These are phyloP conservation scores for Pogonus chalceus DNA, from an alignment of 1,140 invertebrate species.

Conservation along the genomic window DNA sequence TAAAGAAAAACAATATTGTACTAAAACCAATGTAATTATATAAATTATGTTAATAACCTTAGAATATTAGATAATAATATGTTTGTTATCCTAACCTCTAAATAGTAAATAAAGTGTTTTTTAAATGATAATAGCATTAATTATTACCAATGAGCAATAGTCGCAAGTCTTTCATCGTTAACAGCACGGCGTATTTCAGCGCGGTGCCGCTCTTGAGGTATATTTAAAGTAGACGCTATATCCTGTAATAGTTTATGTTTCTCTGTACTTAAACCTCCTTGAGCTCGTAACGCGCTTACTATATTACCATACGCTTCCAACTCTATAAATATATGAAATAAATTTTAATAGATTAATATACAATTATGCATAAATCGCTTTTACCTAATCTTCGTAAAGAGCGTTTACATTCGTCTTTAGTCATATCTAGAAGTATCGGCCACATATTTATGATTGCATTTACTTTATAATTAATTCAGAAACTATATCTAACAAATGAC, in stretches of 20 bases:
- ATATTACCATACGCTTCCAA: slow-evolving; percentile 82
- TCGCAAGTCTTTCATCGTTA: slow-evolving; percentile 80
- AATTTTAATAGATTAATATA: slow-evolving; percentile 8
- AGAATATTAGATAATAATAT: no score
- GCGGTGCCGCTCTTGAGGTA: slow-evolving; percentile 78
- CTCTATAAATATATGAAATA: slow-evolving; percentile 50
- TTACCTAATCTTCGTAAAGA: slow-evolving; percentile 75
- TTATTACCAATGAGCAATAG: slow-evolving; percentile 77
- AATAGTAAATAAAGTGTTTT: background rate
- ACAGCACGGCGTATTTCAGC: slow-evolving; percentile 82
- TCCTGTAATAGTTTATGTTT: slow-evolving; percentile 78
- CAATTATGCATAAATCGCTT: slow-evolving; percentile 18
- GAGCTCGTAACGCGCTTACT: slow-evolving; percentile 81
- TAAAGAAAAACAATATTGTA: no score
- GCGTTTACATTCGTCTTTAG: slow-evolving; percentile 74
- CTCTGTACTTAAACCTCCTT: slow-evolving; percentile 73
- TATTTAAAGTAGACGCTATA: slow-evolving; percentile 69
- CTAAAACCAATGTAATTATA: no score
- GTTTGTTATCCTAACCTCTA: background rate
- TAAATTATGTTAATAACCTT: no score
- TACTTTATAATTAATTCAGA: background rate
- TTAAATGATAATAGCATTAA: background rate
- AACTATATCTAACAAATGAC: background rate
- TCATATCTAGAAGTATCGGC: slow-evolving; percentile 63
- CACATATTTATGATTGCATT: slow-evolving; percentile 43